phyloP scores from a whole-genome alignment of 2,113 vertebrate genomes.

The Sylvilagus bachmani region DNA sequence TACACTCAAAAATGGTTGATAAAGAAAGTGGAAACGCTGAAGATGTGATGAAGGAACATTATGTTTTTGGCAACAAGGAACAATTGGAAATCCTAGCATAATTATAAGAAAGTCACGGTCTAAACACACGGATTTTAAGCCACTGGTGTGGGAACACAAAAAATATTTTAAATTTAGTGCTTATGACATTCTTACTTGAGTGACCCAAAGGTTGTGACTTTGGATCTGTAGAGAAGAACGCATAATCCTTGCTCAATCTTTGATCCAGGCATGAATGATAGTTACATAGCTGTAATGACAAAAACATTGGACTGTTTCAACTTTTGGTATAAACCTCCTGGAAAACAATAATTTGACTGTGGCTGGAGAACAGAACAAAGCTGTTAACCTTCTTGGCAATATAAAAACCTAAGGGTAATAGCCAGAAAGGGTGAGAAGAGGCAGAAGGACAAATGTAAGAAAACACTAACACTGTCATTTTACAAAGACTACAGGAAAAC shows the following conservation, averaged over 20 bases:
- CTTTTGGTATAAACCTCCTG: neutral
- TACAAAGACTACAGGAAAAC: neutral
- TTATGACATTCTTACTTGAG: conserved; percentile 9
- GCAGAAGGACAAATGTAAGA: neutral
- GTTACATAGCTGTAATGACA: neutral
- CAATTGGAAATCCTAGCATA: conserved; percentile 21
- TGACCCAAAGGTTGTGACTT: neutral
- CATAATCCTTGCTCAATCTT: neutral
- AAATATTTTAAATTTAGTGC: neutral
- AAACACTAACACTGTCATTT: neutral
- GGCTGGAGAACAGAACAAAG: neutral
- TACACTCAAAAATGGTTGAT: neutral
- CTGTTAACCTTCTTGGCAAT: neutral
- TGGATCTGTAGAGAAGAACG: neutral
- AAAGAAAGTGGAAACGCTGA: neutral
- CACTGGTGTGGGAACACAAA: neutral
- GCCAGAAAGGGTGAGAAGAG: neutral
- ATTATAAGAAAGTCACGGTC: neutral
- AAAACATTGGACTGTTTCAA: neutral
- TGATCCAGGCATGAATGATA: neutral
- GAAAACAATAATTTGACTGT: neutral
- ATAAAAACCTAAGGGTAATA: neutral
- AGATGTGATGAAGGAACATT: neutral
- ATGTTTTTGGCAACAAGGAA: neutral
- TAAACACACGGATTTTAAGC: conserved; percentile 30